These are phyloP conservation scores for Danio aesculapii DNA, from an alignment of 2,797 vertebrate species.

Conservation along the genomic window DNA sequence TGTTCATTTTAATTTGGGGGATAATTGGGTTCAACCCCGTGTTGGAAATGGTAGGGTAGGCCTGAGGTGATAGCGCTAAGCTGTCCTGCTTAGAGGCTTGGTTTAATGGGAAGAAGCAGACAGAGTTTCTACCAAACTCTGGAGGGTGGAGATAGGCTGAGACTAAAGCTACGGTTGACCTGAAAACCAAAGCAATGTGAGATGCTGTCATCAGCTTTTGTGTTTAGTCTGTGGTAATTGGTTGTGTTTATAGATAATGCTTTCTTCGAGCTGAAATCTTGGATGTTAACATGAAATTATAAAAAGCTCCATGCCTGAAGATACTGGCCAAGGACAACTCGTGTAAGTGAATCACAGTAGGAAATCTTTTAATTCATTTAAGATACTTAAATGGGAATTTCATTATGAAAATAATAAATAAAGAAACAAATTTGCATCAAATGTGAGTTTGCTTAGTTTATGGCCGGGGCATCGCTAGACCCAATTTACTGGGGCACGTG, in stretches of 20 bases:
- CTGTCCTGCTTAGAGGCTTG: conserved; percentile 55
- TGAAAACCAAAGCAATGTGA: conserved; percentile 50
- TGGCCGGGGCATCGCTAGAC: too few relatives aligned
- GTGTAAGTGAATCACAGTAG: too few relatives aligned
- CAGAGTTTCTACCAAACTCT: conserved; percentile 68
- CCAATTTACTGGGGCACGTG: too few relatives aligned
- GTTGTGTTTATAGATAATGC: conserved; percentile 68
- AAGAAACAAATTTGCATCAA: not conserved
- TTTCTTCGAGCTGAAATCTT: conserved; percentile 9
- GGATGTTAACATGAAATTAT: conserved; percentile 26
- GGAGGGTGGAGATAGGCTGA: conserved; percentile 65
- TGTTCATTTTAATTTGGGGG: conserved; percentile 74
- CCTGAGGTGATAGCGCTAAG: conserved; percentile 69
- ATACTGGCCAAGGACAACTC: not conserved
- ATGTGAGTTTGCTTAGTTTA: not conserved
- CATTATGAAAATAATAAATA: too few relatives aligned
- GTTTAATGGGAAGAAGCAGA: conserved; percentile 47
- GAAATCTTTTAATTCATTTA: not conserved
- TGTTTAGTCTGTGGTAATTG: conserved; percentile 78
- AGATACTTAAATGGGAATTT: too few relatives aligned
- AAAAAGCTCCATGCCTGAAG: conserved; percentile 2
- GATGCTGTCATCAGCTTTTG: conserved; percentile 64
- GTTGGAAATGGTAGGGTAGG: conserved; percentile 58
- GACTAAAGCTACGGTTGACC: conserved; percentile 61
- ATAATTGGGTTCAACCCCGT: conserved; percentile 70